Evolutionary conservation across 2,888 invertebrate genomes (phyloP), one percentile per base, ranked within the genome.

Genomic region (Zonitis immaculata): DNA sequence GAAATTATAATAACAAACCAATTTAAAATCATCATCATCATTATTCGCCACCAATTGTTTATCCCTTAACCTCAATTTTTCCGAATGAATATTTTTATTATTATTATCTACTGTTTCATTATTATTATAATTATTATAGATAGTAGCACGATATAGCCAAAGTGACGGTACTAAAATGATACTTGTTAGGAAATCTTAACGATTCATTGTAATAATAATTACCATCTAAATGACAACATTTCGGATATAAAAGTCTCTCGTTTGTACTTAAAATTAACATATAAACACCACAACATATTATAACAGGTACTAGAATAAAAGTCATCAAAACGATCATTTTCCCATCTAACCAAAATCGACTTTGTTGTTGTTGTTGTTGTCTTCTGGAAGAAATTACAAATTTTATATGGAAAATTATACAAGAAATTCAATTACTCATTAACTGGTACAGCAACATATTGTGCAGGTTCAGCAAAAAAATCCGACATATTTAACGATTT

Each of bases 1-100:
- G 55, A 82, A 78, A 59, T 81, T 80, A 73, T 88, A 90, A 74
- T 91, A 91, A 68, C 90, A 91, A 9, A 87, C 82, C 49, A 84
- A 60, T 59, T 62, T 68, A 39, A 47, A 56, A 9, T 56, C 53
- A 9, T 51, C 39, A 32, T 12, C n/a, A 7, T 7, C 14, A 14
- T 7, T 16, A n/a, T 22, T 12, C 11, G 39, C 20, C 16, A 42
- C 16, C 14, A 22, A 22, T 22, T 12, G 32, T 11, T 42, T 3
- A 26, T 6, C 6, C 8, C 6, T 2, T 26, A 26, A 26, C 26
- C 22, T 22, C 3, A 12, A 20, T 44, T 44, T 5, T 20, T 44
- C 3, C 12, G n/a, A n/a, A n/a, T n/a, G n/a, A n/a, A n/a, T 9
- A 25, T 18, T 44, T 3, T 25, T 22, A 14, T 44, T 26, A 25